Base-by-base conservation (phyloP, 2,797 vertebrate species). In the Lophius americanus region DNA sequence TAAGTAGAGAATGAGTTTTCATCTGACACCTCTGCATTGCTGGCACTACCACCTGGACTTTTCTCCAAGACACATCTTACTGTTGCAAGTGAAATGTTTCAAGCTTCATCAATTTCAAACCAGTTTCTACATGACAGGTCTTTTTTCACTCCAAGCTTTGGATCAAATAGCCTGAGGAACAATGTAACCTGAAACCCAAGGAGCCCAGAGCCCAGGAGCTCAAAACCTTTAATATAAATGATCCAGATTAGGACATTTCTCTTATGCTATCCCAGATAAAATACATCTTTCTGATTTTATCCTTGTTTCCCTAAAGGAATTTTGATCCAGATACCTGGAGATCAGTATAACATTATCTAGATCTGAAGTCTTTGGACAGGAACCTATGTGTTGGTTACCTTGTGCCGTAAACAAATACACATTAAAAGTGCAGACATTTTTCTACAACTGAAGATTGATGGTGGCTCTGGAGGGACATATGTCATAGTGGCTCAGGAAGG, bases 181-280 rank as follows among this genome's bases (percentile, higher is more conserved):
- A 10, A 60, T 52, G n/a, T 41, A 65, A 3, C 47, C 65, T n/a
- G 36, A 62, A 46, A 42, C 49, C 44, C 3, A 8, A 10, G 23
- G 23, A 10, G 9, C 11, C 43, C 43, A 4, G 7, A 8, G 7
- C 41, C 8, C 41, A 42, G 7, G 4, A 38, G 4, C 9, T 44
- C 43, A 6, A 47, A n/a, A 47, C 3, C 44, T 47, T 13, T 47
- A 7, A 44, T 11, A 4, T 47, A 13, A 47, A 44, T 44, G 2
- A 44, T 44, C 43, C 43, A 44, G 44, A 47, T n/a, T 47, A 13
- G 4, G 12, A 13, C 5, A 47, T 47, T 13, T 13, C 13, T 13
- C 13, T n/a, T 47, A 5, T 13, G 3, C 11, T 46, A 10, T 46
- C 44, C 10, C 11, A 12, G 11, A 12, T 46, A 10, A 46, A 11